These are phyloP conservation scores for Peromyscus californicus DNA, from an alignment of 2,113 vertebrate species.

Conservation along the genomic window DNA sequence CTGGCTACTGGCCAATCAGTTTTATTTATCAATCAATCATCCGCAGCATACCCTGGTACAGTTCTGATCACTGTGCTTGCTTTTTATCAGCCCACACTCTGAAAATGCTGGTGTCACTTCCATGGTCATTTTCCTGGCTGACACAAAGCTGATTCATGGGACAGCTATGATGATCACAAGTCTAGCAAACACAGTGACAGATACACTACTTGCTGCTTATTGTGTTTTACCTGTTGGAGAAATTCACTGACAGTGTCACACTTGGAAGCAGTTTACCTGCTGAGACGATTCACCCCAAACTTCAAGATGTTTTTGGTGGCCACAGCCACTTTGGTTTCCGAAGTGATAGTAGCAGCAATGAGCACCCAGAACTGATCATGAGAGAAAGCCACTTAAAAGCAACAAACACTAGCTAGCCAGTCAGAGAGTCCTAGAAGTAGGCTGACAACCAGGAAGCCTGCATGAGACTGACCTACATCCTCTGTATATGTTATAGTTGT, in stretches of 20 bases:
- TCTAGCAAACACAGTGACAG: not conserved
- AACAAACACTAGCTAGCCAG: not conserved
- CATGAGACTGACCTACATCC: not conserved
- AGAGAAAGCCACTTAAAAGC: not conserved
- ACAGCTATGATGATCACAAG: not conserved
- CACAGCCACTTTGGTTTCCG: not conserved
- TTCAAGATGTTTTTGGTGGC: not conserved
- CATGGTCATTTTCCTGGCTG: not conserved
- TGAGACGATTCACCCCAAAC: not conserved
- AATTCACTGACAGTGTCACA: not conserved
- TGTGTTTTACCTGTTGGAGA: not conserved
- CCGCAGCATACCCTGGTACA: not conserved
- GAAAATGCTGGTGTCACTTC: not conserved
- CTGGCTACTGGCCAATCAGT: too few relatives aligned
- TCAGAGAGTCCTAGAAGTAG: not conserved
- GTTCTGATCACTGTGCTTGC: not conserved
- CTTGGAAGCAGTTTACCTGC: not conserved
- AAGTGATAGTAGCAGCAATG: not conserved
- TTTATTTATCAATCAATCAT: too few relatives aligned
- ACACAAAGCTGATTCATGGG: not conserved
- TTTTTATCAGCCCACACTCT: not conserved
- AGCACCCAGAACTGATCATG: not conserved
- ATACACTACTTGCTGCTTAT: not conserved
- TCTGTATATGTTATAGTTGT: not conserved
- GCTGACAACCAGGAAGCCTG: not conserved